Evolutionary conservation across 2,113 vertebrate genomes (phyloP).

Genomic region (Isichthys henryi): DNA sequence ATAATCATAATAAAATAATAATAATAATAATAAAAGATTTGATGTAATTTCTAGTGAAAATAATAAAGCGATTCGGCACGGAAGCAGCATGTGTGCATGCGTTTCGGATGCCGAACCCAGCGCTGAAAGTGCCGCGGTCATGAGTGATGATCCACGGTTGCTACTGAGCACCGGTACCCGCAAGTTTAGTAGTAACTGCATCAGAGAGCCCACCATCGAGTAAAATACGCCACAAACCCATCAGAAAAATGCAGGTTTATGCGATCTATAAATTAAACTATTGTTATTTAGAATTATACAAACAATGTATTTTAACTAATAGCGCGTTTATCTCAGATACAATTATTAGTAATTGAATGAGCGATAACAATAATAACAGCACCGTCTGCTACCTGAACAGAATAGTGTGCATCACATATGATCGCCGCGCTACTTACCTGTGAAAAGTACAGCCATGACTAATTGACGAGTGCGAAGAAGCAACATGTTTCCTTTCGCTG

Average conservation of each 20-base stretch:
- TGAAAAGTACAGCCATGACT: conserved; percentile 44
- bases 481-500: conserved; percentile 59
- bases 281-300: background rate
- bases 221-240: background rate
- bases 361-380: background rate
- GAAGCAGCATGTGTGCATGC: background rate
- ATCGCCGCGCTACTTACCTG: conserved; percentile 51
- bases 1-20: background rate
- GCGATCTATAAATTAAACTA: background rate
- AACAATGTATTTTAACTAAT: background rate
- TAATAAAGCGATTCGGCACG: background rate
- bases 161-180: background rate
- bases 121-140: background rate
- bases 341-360: background rate
- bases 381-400: background rate
- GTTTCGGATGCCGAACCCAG: background rate
- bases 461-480: conserved; percentile 47
- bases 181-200: background rate
- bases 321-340: background rate
- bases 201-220: background rate
- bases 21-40: background rate
- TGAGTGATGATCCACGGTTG: background rate
- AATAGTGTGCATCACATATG: background rate
- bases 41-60: background rate
- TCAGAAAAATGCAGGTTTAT: background rate